Evolutionary conservation across 2,113 vertebrate genomes (phyloP).

Genomic region (Malurus elegans): DNA sequence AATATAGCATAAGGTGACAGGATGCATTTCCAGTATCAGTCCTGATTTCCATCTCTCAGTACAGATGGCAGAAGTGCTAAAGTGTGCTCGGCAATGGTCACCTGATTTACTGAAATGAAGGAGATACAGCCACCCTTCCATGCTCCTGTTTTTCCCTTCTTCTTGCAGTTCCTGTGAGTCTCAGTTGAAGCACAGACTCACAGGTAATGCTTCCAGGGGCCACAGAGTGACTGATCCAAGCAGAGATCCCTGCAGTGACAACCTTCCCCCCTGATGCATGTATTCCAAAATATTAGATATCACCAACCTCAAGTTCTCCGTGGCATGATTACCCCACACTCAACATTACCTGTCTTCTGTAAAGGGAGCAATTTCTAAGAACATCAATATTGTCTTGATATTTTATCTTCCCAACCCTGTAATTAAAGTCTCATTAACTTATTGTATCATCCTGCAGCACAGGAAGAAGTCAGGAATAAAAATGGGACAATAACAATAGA

Average conservation of each 20-base stretch:
- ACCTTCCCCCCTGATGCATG: not conserved
- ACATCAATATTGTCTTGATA: not conserved
- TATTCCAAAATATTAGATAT: not conserved
- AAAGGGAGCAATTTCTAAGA: not conserved
- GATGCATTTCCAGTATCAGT: not conserved
- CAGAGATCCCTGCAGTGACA: rapidly evolving
- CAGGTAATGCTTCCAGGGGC: not conserved
- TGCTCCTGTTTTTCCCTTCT: not conserved
- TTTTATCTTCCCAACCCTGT: not conserved
- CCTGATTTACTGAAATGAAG: not conserved
- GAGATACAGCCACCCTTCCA: not conserved
- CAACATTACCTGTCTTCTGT: not conserved
- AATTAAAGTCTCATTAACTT: not conserved
- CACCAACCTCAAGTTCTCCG: not conserved
- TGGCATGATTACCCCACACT: not conserved
- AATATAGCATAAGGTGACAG: not conserved
- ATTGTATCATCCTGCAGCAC: not conserved
- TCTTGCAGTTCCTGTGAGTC: not conserved
- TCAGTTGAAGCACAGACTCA: not conserved
- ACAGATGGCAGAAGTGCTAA: not conserved
- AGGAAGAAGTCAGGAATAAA: not conserved
- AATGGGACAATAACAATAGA: not conserved
- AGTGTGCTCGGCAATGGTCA: rapidly evolving
- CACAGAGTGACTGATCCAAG: not conserved
- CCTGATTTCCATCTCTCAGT: not conserved